phyloP scores from a whole-genome alignment of 2,888 invertebrate species.

The Dryomyza anilis region DNA sequence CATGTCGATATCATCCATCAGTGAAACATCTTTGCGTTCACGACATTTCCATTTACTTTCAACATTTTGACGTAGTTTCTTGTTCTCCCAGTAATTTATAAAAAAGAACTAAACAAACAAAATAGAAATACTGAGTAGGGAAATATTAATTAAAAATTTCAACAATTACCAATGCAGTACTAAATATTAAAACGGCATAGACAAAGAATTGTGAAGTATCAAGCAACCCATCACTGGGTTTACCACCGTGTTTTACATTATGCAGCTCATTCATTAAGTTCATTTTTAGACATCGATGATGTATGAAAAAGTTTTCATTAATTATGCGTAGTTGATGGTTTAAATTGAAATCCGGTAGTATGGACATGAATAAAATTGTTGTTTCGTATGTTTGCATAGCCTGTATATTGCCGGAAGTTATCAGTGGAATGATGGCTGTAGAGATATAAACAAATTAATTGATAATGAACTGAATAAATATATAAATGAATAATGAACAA shows the following conservation, averaged over 20 bases:
- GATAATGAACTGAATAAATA: too few species aligned
- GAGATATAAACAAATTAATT: slow-evolving; percentile 1
- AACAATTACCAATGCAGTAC: slow-evolving; percentile 30
- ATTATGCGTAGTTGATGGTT: slow-evolving; percentile 57
- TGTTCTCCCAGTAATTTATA: slow-evolving; percentile 47
- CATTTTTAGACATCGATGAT: too few species aligned
- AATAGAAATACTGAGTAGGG: neutral
- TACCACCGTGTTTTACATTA: too few species aligned
- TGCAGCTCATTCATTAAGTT: too few species aligned
- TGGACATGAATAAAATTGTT: slow-evolving; percentile 46
- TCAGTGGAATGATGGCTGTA: slow-evolving; percentile 51
- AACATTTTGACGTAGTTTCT: slow-evolving; percentile 39
- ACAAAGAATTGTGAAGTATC: slow-evolving; percentile 40
- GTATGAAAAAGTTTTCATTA: slow-evolving; percentile 52
- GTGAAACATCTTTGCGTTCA: slow-evolving; percentile 33
- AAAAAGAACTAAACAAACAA: slow-evolving; percentile 41
- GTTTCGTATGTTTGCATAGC: slow-evolving; percentile 49
- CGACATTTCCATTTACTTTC: slow-evolving; percentile 34
- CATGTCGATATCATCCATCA: slow-evolving; percentile 19
- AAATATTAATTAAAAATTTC: neutral
- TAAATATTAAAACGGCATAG: slow-evolving; percentile 37
- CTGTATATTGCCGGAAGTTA: slow-evolving; percentile 50
- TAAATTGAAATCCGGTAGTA: slow-evolving; percentile 59
- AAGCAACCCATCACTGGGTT: too few species aligned
- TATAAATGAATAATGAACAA: too few species aligned